Evolutionary conservation across 2,797 vertebrate species (phyloP), one percentile per base, ranked within the genome.

Genomic region (Enteromius mattozi): DNA sequence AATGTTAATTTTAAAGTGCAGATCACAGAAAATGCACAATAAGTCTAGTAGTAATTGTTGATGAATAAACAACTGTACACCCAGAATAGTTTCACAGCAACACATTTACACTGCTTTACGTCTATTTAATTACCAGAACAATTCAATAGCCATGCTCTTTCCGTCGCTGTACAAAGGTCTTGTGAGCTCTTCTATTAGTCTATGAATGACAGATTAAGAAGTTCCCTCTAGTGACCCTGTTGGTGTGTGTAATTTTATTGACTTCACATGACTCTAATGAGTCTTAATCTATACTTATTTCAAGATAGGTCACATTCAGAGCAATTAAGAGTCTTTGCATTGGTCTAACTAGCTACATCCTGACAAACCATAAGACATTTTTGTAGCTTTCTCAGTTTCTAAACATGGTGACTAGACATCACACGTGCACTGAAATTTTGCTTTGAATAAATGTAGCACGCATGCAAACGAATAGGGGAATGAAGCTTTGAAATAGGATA

Each of bases 231-330:
- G 79, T 56, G 21, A 40, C 59, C 42, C 13, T 74, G 37, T 49
- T 80, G 24, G 33, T 17, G 8, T 81, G 30, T 82, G 27, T 85
- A 27, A 30, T 72, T 74, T 77, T 81, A 89, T 90, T 86, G 86
- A 88, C 80, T 83, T 66, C 90, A 89, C 81, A 89, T 92, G 90
- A 91, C 87, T 81, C 68, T 63, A 88, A 90, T 87, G 78, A 86
- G 54, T 27, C 81, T 86, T 70, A 75, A 61, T 21, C 51, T 27
- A 51, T n/a, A 42, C 6, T 49, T 51, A 27, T 19, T 65, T n/a
- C 10, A 37, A 9, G 33, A 35, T 66, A 24, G 14, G 42, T 42
- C 35, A 56, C n/a, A 40, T 71, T 65, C 19, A 49, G 78, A 69
- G 77, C 16, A 66, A n/a, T 30, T 35, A n/a, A 19, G 40, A 42